Evolutionary conservation across 2,888 invertebrate genomes (phyloP).

Genomic region (Ormyrus pomaceus): DNA sequence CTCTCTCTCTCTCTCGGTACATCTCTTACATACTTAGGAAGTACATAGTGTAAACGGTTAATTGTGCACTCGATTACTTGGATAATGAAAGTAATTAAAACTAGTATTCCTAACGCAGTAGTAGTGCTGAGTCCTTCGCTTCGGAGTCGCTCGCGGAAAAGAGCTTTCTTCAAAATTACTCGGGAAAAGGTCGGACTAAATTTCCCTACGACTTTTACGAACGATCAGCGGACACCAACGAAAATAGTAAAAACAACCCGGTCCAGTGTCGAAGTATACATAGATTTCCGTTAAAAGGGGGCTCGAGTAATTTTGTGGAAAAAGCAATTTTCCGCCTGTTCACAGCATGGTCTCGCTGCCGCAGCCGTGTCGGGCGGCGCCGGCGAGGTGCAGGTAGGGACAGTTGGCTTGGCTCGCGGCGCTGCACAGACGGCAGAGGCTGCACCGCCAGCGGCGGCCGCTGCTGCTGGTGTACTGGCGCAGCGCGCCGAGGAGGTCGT

Average conservation of each 20-base stretch:
- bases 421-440: constrained; percentile 10
- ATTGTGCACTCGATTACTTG: constrained; percentile 34
- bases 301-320: too few species aligned
- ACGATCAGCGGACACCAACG: too few species aligned
- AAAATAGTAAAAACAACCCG: too few species aligned
- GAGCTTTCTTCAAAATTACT: too few species aligned
- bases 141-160: too few species aligned
- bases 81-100: constrained; percentile 11
- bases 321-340: constrained; percentile 3
- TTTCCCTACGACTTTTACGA: too few species aligned
- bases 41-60: constrained; percentile 28
- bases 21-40: constrained; percentile 9
- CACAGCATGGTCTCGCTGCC: constrained; percentile 72
- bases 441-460: neutral
- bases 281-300: neutral
- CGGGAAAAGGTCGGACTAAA: too few species aligned
- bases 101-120: neutral
- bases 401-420: constrained; percentile 59
- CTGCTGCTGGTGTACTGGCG: constrained; percentile 7
- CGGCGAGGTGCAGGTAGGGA: constrained; percentile 68
- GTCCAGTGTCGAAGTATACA: too few species aligned
- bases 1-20: neutral
- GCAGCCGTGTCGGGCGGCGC: constrained; percentile 62
- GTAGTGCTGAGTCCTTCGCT: neutral
- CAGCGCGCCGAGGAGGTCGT: constrained; percentile 48